phyloP scores from a whole-genome alignment of 2,113 vertebrate species.

The Polypterus senegalus region DNA sequence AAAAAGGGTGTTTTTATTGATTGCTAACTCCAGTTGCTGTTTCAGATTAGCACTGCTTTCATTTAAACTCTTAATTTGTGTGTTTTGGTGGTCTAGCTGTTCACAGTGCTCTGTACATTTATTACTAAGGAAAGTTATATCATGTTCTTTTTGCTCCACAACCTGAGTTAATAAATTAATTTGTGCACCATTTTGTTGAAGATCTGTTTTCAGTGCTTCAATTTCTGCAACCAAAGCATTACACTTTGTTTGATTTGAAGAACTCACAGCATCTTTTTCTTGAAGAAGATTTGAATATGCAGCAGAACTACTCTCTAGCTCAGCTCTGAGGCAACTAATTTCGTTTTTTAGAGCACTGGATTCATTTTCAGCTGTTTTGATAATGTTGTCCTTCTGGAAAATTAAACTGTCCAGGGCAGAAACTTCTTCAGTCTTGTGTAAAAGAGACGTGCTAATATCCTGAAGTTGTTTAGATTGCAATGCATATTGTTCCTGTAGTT shows the following conservation, averaged over 20 bases:
- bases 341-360: conserved; percentile 38
- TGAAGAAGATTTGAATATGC: conserved; percentile 35
- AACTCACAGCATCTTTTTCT: conserved; percentile 46
- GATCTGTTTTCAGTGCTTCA: conserved; percentile 43
- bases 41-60: conserved; percentile 45
- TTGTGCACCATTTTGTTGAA: conserved; percentile 47
- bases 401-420: conserved; percentile 33
- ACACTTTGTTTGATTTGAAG: conserved; percentile 32
- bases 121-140: conserved; percentile 49
- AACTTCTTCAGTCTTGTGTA: conserved; percentile 38
- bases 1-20: conserved; percentile 40
- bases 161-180: conserved; percentile 42
- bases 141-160: conserved; percentile 53
- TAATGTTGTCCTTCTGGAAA: conserved; percentile 26
- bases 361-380: conserved; percentile 26
- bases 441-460: conserved; percentile 32
- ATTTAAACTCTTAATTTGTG: conserved; percentile 42
- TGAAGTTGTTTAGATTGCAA: conserved; percentile 34
- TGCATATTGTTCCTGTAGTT: conserved; percentile 55
- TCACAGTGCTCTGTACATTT: conserved; percentile 52
- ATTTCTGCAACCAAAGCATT: conserved; percentile 47
- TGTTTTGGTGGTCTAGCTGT: conserved; percentile 33
- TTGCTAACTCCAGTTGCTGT: conserved; percentile 30
- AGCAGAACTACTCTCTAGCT: conserved; percentile 32
- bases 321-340: conserved; percentile 23